Percentiles rank a stretch among this genome's conserved stretches.
phyloP scores from a whole-genome alignment of 2,888 invertebrate genomes.

The Plagiodera versicolora region DNA sequence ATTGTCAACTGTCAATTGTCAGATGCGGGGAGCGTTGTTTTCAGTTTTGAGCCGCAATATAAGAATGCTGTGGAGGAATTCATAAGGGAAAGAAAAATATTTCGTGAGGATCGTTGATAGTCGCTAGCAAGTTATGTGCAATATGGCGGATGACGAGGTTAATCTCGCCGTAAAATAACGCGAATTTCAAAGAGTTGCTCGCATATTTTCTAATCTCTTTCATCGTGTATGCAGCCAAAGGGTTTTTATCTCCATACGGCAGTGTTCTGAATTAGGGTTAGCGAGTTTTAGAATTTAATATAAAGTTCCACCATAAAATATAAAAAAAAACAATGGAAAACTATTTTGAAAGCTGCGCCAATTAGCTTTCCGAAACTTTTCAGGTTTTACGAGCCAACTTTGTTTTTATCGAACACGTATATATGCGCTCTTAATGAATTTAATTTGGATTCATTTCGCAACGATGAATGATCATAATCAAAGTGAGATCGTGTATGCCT shows the following conservation, averaged over 20 bases:
- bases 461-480: not conserved
- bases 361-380: conserved; percentile 34
- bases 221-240: conserved; percentile 6
- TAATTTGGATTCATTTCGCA: conserved; percentile 25
- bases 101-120: too few species aligned
- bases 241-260: conserved; percentile 23
- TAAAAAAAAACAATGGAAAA: conserved; percentile 27
- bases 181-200: not conserved
- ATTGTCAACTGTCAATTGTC: too few species aligned
- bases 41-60: too few species aligned
- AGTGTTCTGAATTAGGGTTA: conserved; percentile 33
- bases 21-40: too few species aligned
- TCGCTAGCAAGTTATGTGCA: too few species aligned
- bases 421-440: conserved; percentile 27
- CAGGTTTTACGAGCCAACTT: conserved; percentile 28
- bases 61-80: too few species aligned
- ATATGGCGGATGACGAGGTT: not conserved
- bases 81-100: too few species aligned
- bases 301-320: conserved; percentile 33
- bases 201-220: conserved; percentile 10
- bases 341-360: conserved; percentile 35
- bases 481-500: not conserved
- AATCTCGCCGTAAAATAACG: not conserved
- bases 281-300: conserved; percentile 36
- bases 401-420: conserved; percentile 29